phyloP scores from a whole-genome alignment of 2,888 invertebrate species.

The Monochamus alternatus region DNA sequence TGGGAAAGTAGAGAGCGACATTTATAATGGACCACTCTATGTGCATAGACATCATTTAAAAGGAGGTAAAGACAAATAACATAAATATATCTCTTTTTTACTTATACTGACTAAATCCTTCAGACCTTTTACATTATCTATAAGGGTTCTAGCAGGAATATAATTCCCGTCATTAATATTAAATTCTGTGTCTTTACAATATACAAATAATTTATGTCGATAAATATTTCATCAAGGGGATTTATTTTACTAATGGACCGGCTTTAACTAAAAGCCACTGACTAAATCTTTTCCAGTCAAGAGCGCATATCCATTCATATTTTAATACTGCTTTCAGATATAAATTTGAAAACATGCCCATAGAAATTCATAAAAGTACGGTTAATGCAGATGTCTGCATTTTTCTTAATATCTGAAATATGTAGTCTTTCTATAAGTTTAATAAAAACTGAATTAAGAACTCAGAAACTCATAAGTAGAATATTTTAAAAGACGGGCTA shows the following conservation, averaged over 20 bases:
- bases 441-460: too few relatives aligned
- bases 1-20: too few relatives aligned
- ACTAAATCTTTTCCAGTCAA: conserved; percentile 27
- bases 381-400: neutral
- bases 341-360: conserved; percentile 25
- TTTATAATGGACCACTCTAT: too few relatives aligned
- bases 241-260: conserved; percentile 39
- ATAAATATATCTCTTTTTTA: too few relatives aligned
- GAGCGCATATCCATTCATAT: conserved; percentile 28
- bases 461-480: too few relatives aligned
- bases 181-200: conserved; percentile 4
- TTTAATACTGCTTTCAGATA: conserved; percentile 27
- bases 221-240: conserved; percentile 34
- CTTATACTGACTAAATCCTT: too few relatives aligned
- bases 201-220: conserved; percentile 22
- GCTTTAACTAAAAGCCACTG: conserved; percentile 30
- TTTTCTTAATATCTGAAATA: neutral
- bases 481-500: too few relatives aligned
- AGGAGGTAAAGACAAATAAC: too few relatives aligned
- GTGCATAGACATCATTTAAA: too few relatives aligned
- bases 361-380: neutral
- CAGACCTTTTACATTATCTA: neutral
- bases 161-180: neutral
- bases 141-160: neutral
- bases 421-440: too few relatives aligned